These are phyloP conservation scores for Pluvianellus socialis DNA, from an alignment of 2,113 vertebrate genomes.

Conservation along the genomic window DNA sequence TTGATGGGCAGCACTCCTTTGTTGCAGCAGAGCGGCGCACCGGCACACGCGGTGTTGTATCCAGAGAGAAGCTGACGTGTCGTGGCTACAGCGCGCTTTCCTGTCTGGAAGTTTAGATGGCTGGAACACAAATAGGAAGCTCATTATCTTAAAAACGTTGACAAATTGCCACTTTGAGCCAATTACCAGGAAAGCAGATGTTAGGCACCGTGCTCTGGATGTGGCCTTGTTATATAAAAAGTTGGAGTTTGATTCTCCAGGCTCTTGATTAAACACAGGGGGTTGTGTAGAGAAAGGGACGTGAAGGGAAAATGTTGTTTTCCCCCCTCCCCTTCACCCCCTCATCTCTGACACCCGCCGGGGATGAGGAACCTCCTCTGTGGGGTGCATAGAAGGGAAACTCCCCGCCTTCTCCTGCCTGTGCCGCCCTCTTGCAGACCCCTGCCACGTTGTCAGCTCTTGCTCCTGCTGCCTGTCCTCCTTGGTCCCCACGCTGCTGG, in stretches of 20 bases:
- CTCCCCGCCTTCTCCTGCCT: neutral
- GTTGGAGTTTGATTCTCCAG: neutral
- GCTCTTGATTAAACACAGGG: neutral
- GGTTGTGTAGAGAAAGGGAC: neutral
- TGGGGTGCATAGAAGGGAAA: neutral
- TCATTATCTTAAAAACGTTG: neutral
- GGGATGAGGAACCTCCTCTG: fast-evolving
- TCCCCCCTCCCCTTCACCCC: no score
- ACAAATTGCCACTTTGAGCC: neutral
- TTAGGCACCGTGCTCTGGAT: neutral
- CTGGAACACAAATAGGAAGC: neutral
- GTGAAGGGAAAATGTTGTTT: neutral
- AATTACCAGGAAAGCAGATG: neutral
- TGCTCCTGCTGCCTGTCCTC: neutral
- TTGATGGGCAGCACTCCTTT: neutral
- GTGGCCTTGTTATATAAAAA: neutral
- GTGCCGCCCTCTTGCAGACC: neutral
- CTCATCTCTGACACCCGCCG: neutral
- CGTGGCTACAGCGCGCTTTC: neutral
- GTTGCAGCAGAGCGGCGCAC: neutral
- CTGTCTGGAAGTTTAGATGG: neutral
- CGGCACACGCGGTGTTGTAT: neutral
- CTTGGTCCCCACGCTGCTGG: fast-evolving
- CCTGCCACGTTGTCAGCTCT: neutral
- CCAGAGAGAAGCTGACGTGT: neutral